Conservation (phyloP, 92 coral and sea anemone genomes). For the Porites lobata region DNA sequence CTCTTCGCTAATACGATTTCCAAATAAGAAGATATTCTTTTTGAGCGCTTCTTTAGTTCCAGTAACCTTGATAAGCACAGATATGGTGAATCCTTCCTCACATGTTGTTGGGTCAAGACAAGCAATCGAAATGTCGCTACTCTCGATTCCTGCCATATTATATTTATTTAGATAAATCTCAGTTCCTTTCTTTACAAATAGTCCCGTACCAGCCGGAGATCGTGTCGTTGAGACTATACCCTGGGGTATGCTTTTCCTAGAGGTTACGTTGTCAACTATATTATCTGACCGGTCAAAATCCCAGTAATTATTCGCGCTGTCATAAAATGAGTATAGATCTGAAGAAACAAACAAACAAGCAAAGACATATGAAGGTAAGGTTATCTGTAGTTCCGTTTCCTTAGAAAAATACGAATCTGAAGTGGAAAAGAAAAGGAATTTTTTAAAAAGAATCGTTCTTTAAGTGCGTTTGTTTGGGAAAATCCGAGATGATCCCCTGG, state of each 20-base stretch:
- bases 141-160: background rate
- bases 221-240: background rate
- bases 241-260: background rate
- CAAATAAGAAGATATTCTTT: background rate
- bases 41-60: background rate
- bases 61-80: conserved; percentile 11
- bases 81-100: background rate
- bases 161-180: background rate
- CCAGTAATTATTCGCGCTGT: conserved; percentile 18
- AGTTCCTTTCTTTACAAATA: background rate
- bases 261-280: conserved; percentile 8
- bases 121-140: background rate
- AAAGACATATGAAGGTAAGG: no score
- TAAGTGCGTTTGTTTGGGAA: no score
- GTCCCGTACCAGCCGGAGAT: conserved; percentile 14
- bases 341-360: background rate
- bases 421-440: no score
- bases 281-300: background rate
- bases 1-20: background rate
- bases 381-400: no score
- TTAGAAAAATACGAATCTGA: no score
- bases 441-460: no score
- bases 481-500: no score
- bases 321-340: background rate
- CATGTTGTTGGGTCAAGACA: conserved; percentile 18